Evolutionary conservation across 1,140 invertebrate species (phyloP).

Genomic region (Theocolax elegans): DNA sequence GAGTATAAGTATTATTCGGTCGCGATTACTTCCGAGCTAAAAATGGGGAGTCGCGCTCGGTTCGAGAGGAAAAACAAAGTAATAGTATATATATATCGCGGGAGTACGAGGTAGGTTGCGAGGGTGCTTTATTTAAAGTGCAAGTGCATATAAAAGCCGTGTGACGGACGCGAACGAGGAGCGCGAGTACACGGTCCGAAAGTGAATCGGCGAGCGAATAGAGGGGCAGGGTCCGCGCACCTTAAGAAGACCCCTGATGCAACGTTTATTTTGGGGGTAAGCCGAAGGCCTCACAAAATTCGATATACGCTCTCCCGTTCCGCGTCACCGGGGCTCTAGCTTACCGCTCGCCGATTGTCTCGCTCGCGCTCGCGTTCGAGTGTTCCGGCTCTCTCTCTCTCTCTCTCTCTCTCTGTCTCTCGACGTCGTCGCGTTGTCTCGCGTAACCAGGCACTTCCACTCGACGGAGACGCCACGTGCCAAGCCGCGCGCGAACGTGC

Average conservation of each 20-base stretch:
- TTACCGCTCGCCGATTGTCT: conserved; percentile 17
- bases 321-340: neutral
- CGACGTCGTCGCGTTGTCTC: conserved; percentile 28
- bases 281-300: conserved; percentile 29
- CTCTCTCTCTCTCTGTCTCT: no score
- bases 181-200: no score
- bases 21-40: no score
- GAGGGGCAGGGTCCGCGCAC: neutral
- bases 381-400: no score
- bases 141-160: conserved; percentile 28
- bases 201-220: neutral
- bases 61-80: conserved; percentile 1
- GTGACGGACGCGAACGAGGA: conserved; percentile 15
- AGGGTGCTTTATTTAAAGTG: conserved; percentile 32
- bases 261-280: conserved; percentile 31
- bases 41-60: no score
- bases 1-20: no score
- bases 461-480: neutral
- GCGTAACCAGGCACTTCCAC: conserved; percentile 26
- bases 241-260: no score
- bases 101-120: conserved; percentile 21
- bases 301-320: conserved; percentile 28
- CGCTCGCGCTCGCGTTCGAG: no score
- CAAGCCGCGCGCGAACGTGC: neutral
- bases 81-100: neutral